Evolutionary conservation across 2,888 invertebrate species (phyloP).

Genomic region (Furcula furcula): DNA sequence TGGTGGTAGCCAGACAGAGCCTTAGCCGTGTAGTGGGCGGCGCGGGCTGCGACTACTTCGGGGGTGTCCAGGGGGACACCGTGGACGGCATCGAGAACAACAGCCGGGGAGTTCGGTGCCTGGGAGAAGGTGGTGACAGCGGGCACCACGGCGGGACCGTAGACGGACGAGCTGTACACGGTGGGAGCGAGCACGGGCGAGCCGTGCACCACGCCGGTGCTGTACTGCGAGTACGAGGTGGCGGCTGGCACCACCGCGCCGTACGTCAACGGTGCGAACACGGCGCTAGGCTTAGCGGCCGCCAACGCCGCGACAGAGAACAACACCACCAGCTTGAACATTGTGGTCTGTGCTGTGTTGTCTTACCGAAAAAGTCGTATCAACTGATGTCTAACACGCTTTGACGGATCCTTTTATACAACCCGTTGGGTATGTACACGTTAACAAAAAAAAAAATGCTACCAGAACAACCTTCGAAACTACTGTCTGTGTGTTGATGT

Average conservation of each 20-base stretch:
- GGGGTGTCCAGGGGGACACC: conserved; percentile 61
- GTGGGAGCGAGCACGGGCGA: conserved; percentile 33
- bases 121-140: conserved; percentile 50
- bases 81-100: conserved; percentile 36
- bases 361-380: conserved; percentile 47
- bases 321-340: conserved; percentile 84
- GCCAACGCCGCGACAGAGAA: conserved; percentile 79
- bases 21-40: conserved; percentile 65
- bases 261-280: conserved; percentile 34
- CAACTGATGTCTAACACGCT: conserved; percentile 71
- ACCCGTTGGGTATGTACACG: conserved; percentile 23
- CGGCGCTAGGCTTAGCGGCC: conserved; percentile 40
- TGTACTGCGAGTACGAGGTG: conserved; percentile 45
- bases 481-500: conserved; percentile 38
- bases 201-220: conserved; percentile 45
- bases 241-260: conserved; percentile 42
- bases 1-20: conserved; percentile 56
- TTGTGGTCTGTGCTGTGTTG: conserved; percentile 81
- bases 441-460: conserved; percentile 57
- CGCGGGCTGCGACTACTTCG: conserved; percentile 64
- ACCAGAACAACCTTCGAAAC: conserved; percentile 62
- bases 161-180: conserved; percentile 36
- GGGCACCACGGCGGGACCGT: conserved; percentile 37
- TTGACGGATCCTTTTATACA: conserved; percentile 62
- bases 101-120: conserved; percentile 24